A percentile compares a stretch with the other conserved stretches of the same genome.
Conservation (phyloP, 2,113 vertebrate genomes). For the Pelobates fuscus region DNA sequence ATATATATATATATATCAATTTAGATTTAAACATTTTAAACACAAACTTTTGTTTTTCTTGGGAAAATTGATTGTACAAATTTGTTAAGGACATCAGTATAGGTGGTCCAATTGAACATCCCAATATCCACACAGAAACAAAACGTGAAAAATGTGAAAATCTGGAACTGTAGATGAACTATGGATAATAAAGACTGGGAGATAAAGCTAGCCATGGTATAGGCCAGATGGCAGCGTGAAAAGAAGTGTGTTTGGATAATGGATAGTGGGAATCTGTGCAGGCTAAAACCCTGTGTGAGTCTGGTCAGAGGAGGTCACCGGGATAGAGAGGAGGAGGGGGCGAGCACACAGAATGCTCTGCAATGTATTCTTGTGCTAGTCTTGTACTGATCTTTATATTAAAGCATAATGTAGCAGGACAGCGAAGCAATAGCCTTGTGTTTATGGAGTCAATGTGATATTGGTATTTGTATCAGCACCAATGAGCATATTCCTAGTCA, state of each 20-base stretch:
- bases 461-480: too few relatives aligned
- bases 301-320: conserved; percentile 4
- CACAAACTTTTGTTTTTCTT: too few relatives aligned
- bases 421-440: conserved; percentile 10
- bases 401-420: conserved; percentile 1
- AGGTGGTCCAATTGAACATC: too few relatives aligned
- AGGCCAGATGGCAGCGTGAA: conserved; percentile 40
- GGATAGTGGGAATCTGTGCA: conserved; percentile 28
- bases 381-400: conserved; percentile 24
- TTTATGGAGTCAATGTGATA: not conserved
- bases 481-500: too few relatives aligned
- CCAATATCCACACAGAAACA: not conserved
- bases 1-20: too few relatives aligned
- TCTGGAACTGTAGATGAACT: conserved; percentile 6
- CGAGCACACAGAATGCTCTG: conserved; percentile 12
- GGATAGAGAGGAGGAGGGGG: not conserved
- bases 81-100: too few relatives aligned
- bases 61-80: too few relatives aligned
- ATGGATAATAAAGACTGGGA: conserved; percentile 22
- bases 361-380: conserved; percentile 1
- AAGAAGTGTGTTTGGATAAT: conserved; percentile 43
- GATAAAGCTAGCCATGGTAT: conserved; percentile 15
- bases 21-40: too few relatives aligned
- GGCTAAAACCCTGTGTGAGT: conserved; percentile 27
- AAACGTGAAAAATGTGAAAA: not conserved